Conservation (phyloP, 2,113 vertebrate genomes). For the Stictonetta naevosa region DNA sequence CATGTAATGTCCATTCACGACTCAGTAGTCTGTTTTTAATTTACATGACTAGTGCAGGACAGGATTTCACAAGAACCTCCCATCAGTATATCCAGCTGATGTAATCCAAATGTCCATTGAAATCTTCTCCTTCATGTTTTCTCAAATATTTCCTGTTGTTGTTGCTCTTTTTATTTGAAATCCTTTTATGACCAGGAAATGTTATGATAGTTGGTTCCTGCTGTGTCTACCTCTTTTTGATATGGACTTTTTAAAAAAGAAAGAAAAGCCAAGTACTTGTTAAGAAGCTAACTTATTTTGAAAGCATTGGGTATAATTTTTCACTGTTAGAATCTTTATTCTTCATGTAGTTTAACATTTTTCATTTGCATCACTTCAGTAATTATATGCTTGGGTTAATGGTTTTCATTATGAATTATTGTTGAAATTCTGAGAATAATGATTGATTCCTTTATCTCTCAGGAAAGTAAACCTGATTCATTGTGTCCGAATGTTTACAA, state of each 20-base stretch:
- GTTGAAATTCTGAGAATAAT: background rate
- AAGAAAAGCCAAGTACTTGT: background rate
- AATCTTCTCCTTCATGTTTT: background rate
- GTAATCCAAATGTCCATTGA: background rate
- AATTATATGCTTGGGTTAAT: background rate
- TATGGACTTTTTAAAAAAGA: fast-evolving
- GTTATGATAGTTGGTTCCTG: background rate
- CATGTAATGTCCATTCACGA: background rate
- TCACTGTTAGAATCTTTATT: background rate
- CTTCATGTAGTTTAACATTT: background rate
- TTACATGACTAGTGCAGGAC: background rate
- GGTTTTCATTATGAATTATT: background rate
- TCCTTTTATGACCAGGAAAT: background rate
- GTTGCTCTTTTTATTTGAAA: background rate
- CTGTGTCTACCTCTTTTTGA: background rate
- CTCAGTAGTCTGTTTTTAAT: background rate
- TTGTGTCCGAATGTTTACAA: background rate
- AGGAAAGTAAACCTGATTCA: background rate
- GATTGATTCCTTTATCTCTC: background rate
- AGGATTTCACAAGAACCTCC: background rate
- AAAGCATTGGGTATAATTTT: background rate
- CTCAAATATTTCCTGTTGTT: background rate
- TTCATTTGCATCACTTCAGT: background rate
- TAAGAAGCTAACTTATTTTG: background rate
- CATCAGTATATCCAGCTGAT: background rate